Percentiles rank a stretch among this genome's conserved stretches.
These are phyloP conservation scores for Boloria selene DNA, from an alignment of 2,888 invertebrate species.

Conservation along the genomic window DNA sequence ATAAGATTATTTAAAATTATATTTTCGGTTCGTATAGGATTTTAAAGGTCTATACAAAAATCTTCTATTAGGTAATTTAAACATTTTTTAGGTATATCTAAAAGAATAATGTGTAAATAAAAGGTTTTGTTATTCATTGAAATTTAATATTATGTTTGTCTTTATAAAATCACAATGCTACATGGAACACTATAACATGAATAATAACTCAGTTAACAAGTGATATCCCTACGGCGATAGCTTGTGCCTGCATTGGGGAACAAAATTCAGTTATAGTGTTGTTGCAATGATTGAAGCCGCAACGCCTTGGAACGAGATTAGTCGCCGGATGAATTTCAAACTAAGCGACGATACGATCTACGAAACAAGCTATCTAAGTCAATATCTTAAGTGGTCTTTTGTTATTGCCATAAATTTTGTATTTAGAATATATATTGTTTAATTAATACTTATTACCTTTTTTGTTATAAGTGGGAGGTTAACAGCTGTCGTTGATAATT, in stretches of 20 bases:
- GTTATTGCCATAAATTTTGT: background rate
- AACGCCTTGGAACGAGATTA: constrained; percentile 70
- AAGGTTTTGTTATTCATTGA: too few relatives aligned
- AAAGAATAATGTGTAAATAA: too few relatives aligned
- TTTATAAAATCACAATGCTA: constrained; percentile 2
- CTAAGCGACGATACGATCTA: constrained; percentile 49
- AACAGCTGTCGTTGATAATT: too few relatives aligned
- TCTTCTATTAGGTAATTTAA: background rate
- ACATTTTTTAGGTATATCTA: too few relatives aligned
- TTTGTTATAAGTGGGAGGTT: too few relatives aligned
- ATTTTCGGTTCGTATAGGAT: background rate
- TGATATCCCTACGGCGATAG: constrained; percentile 33
- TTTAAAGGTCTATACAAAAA: background rate
- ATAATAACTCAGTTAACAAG: constrained; percentile 33
- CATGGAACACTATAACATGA: constrained; percentile 4
- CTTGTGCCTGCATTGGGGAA: constrained; percentile 52
- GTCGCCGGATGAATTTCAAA: constrained; percentile 47
- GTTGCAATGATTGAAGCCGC: constrained; percentile 62
- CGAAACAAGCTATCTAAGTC: constrained; percentile 13
- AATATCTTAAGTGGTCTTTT: background rate
- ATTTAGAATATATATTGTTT: too few relatives aligned
- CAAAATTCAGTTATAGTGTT: constrained; percentile 66
- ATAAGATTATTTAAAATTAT: too few relatives aligned
- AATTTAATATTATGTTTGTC: background rate
- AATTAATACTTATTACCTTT: too few relatives aligned